Evolutionary conservation across 2,797 vertebrate species (phyloP), one percentile per base, ranked within the genome.

Genomic region (Ptychobarbus kaznakovi): DNA sequence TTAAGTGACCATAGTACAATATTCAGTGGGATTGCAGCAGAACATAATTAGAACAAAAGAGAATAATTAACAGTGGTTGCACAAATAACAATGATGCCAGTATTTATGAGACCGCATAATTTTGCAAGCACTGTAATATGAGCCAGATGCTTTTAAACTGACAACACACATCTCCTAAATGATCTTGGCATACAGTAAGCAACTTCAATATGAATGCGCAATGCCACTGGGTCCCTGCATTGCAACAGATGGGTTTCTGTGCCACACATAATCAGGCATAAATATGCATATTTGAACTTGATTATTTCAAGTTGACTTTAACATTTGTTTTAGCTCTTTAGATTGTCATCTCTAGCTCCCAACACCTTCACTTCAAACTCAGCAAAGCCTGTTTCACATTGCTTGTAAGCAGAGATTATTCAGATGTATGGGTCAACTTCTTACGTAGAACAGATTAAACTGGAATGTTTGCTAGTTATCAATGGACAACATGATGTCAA

Each of bases 101-200:
- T 81, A 77, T 80, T 66, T 82, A 82, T 65, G 42, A 83, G 58
- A 79, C 83, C n/a, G 56, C 35, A 89, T 8, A 42, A 77, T 72
- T 84, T 80, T 56, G 80, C 70, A 65, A 76, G 44, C 53, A 28
- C 74, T n/a, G 74, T 88, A 79, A 83, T 87, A 81, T 68, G 69
- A 86, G 65, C 65, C 84, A 83, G 72, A 81, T 72, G 65, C 78
- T 86, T 84, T 83, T 79, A 88, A 81, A 70, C 82, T 81, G 80
- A 86, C 79, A 83, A 78, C 40, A 89, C 49, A 25, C n/a, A 65
- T 85, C 53, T 69, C 22, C 40, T 78, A 51, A 81, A 83, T 65
- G 73, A 83, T 70, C 10, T 28, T 85, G 40, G 61, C 65, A 81
- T 80, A 80, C 61, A 86, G 75, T 40, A 49, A 84, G 51, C 65